Percentiles rank a stretch among this genome's conserved stretches.
Conservation (phyloP, 1,140 invertebrate genomes). For the Procambarus virginalis region DNA sequence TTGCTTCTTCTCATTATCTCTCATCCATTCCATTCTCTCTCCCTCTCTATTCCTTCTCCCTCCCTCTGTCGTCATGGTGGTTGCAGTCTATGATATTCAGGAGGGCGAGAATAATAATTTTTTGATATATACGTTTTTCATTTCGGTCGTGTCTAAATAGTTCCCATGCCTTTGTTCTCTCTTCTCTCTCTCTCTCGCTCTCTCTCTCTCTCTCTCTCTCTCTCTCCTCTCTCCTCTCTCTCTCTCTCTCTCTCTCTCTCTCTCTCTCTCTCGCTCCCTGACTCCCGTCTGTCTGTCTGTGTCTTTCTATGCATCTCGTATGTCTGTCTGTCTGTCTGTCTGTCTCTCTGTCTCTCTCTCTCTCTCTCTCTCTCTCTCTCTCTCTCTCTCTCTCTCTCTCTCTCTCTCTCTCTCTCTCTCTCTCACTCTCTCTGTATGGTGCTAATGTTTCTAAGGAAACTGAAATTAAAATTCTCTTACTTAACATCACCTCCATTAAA, state of each 20-base stretch:
- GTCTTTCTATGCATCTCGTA: not conserved
- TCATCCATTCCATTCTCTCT: not conserved
- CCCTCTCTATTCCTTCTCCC: not conserved
- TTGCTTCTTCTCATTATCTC: no score
- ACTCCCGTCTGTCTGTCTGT: not conserved
- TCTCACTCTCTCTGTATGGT: not conserved
- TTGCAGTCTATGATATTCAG: slow-evolving; percentile 1
- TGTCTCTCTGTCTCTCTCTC: not conserved
- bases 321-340: not conserved
- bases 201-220: slow-evolving; percentile 47
- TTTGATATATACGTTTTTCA: slow-evolving; percentile 1
- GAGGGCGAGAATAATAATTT: not conserved
- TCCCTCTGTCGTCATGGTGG: not conserved
- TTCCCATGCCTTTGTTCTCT: not conserved
- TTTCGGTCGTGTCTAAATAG: not conserved
- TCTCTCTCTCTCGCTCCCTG: slow-evolving; percentile 10
- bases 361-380: slow-evolving; percentile 11
- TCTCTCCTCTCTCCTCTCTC: not conserved
- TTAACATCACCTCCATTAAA: no score
- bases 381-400: slow-evolving; percentile 14
- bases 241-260: slow-evolving; percentile 16
- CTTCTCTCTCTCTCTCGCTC: slow-evolving; percentile 48
- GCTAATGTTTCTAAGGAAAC: no score
- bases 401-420: not conserved
- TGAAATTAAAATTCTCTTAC: no score